Evolutionary conservation across 2,113 vertebrate species (phyloP).

Genomic region (Semnornis frantzii): DNA sequence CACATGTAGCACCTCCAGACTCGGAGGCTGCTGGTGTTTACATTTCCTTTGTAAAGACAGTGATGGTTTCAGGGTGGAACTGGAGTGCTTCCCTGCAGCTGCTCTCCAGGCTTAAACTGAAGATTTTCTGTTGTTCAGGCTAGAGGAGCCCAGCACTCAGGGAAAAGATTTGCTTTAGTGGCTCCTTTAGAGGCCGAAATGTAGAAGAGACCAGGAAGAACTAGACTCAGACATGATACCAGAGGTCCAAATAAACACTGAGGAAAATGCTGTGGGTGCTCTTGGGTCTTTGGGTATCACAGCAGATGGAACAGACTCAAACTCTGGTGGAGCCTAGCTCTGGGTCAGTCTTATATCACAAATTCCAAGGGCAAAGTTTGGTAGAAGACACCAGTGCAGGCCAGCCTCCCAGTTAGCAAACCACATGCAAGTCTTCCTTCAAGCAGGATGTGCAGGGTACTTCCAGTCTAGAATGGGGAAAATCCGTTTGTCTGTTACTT

Average conservation of each 20-base stretch:
- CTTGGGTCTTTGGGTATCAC: background rate
- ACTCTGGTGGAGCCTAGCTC: background rate
- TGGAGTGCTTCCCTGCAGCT: conserved; percentile 52
- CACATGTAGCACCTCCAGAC: background rate
- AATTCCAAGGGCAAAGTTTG: background rate
- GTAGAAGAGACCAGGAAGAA: background rate
- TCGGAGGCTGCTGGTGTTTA: conserved; percentile 28
- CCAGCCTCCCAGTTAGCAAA: background rate
- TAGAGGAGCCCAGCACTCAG: background rate
- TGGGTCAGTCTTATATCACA: background rate
- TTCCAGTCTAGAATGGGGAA: background rate
- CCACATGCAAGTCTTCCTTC: background rate
- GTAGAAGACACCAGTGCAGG: background rate
- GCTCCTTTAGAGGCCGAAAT: background rate
- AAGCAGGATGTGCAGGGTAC: background rate
- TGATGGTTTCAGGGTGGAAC: conserved; percentile 43
- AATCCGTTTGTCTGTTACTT: background rate
- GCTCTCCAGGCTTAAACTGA: conserved; percentile 18
- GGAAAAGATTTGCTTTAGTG: background rate
- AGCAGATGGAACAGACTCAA: background rate
- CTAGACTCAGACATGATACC: background rate
- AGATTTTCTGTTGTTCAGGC: background rate
- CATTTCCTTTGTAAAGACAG: conserved; percentile 31
- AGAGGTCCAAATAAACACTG: background rate
- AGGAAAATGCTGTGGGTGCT: background rate